phyloP scores from a whole-genome alignment of 2,888 invertebrate genomes.

The Watsonalla binaria region DNA sequence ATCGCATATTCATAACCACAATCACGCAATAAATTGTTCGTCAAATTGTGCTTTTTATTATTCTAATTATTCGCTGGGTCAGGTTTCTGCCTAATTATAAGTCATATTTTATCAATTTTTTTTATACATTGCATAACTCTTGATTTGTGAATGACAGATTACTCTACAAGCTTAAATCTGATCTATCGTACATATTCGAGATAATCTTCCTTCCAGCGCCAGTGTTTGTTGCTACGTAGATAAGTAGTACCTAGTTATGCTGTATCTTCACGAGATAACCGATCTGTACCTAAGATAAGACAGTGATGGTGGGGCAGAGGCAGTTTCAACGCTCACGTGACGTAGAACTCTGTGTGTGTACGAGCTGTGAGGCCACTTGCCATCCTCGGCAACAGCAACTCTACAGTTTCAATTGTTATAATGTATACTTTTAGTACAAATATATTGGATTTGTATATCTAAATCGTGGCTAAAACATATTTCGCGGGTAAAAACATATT shows the following conservation, averaged over 20 bases:
- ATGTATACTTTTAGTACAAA: too few relatives aligned
- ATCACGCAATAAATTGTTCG: too few relatives aligned
- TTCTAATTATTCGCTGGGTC: too few relatives aligned
- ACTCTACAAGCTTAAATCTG: too few relatives aligned
- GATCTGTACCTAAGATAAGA: constrained; percentile 31
- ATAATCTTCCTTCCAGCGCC: neutral
- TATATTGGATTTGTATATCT: neutral
- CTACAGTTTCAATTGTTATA: neutral
- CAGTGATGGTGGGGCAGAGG: constrained; percentile 13
- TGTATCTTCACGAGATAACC: constrained; percentile 35
- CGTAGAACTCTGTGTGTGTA: constrained; percentile 32
- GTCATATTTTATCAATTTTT: too few relatives aligned
- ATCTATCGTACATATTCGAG: neutral
- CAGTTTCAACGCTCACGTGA: constrained; percentile 42
- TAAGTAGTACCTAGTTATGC: constrained; percentile 7
- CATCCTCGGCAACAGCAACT: constrained; percentile 7
- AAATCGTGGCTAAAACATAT: neutral
- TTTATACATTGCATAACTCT: too few relatives aligned
- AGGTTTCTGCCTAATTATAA: too few relatives aligned
- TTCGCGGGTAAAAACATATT: constrained; percentile 21
- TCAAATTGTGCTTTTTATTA: too few relatives aligned
- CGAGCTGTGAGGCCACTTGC: constrained; percentile 43
- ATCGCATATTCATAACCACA: too few relatives aligned
- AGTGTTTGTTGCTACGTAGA: neutral
- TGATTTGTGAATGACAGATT: too few relatives aligned